Percentiles rank a stretch among this genome's conserved stretches.
These are phyloP conservation scores for Andrena flavipes DNA, from an alignment of 2,888 invertebrate genomes.

Conservation along the genomic window DNA sequence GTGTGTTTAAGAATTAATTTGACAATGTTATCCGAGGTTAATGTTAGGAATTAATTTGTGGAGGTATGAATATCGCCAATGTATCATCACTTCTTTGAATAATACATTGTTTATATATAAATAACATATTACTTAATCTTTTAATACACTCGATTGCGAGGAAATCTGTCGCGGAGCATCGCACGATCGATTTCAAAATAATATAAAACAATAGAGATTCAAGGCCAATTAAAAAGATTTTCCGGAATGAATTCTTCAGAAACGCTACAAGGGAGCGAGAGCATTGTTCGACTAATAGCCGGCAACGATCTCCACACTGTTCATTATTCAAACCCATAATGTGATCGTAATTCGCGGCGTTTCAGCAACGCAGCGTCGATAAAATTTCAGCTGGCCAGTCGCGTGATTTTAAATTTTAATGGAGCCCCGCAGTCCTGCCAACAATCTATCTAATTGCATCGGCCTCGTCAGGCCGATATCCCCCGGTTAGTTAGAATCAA, in stretches of 20 bases:
- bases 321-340: slow-evolving; percentile 18
- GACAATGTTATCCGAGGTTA: no score
- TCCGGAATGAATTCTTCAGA: background rate
- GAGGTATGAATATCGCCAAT: background rate
- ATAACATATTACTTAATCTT: background rate
- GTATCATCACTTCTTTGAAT: background rate
- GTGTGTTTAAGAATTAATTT: slow-evolving; percentile 7
- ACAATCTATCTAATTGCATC: slow-evolving; percentile 51
- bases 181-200: background rate
- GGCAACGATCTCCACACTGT: background rate
- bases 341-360: slow-evolving; percentile 8
- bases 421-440: background rate
- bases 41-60: slow-evolving; percentile 11
- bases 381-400: slow-evolving; percentile 12
- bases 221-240: background rate
- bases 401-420: slow-evolving; percentile 29
- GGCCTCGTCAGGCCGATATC: background rate
- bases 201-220: background rate
- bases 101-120: background rate
- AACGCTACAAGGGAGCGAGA: no score
- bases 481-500: slow-evolving; percentile 31
- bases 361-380: slow-evolving; percentile 4
- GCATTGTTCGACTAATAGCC: background rate
- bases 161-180: background rate
- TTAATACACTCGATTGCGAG: background rate